Base-by-base conservation (phyloP, 2,113 vertebrate species). In the Aptenodytes patagonicus region DNA sequence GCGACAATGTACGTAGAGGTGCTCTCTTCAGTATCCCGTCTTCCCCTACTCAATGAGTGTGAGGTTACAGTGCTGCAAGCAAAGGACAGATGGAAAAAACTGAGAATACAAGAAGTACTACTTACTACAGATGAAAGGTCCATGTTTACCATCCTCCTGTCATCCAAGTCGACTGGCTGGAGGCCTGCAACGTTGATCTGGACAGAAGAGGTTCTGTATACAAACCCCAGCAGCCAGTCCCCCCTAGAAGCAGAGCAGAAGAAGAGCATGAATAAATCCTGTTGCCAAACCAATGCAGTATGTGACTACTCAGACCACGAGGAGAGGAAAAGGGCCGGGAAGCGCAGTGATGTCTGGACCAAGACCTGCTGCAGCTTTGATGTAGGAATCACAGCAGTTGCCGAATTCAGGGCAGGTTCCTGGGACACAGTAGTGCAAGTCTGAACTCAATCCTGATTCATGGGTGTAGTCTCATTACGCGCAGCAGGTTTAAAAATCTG, bases 81-180 rank as follows among this genome's bases (percentile, higher is more conserved):
- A 52, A 95, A 87, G 61, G 29, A 64, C 28, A 42, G 47, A 10
- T 25, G 44, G 40, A 31, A 47, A 76, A 81, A 90, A 26, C 5
- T 1, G 16, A 93, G 52, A 47, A 29, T 34, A 40, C 26, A 9
- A 25, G 34, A 55, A 46, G 44, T 26, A 38, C 17, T 66, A 98
- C 99, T 99, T 97, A 99, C 99, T 92, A 99, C 98, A 0, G 99
- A 99, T 1, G 99, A 99, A 79, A 99, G 98, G 97, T 99, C 99
- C 97, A 99, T 98, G 22, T 99, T 99, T 81, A 99, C 98, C 97
- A 99, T 98, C 78, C 98, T 98, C 46, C 98, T 98, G 96, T 99
- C 98, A 47, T 98, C 98, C 88, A 99, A 95, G 92, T 89, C 94
- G 5, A 99, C 98, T 19, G 99, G 99, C 97, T 99, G 99, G 44